Base-by-base conservation (phyloP, 2,888 invertebrate genomes). In the Macaria liturata region DNA sequence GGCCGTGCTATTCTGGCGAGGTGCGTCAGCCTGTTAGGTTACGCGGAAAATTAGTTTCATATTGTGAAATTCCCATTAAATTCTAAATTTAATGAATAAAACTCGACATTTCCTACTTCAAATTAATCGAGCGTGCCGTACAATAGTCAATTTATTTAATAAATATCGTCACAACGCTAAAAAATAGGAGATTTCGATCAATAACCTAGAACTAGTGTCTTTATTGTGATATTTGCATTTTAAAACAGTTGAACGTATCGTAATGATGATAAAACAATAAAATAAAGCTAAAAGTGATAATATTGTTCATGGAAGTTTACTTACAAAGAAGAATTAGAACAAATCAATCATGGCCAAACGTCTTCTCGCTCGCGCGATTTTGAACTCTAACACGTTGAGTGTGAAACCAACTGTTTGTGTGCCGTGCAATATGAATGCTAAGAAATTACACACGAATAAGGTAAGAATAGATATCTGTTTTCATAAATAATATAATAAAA, bases 281-380 rank as follows among this genome's bases (percentile, higher is more conserved):
- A 42, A 9, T 42, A n/a, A 32, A 43, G 39, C 39, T 8, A 39
- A 9, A 47, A 39, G 39, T 49, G 20, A 48, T 32, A 37, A 39
- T 39, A 39, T 32, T 34, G 9, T 44, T 32, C 9, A 34, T 9
- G 20, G n/a, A 8, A 42, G 42, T 42, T 5, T n/a, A 4, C 1
- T n/a, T 8, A 42, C 9, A 46, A 46, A 49, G 8, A 47, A 34
- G 34, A 30, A 30, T 31, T 3, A 49, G 40, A 37, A 32, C 45
- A 8, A 59, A 54, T 52, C 44, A 63, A 50, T 46, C 61, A 86
- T 88, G 88, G 76, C 75, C 9, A 81, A 70, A 66, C 72, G 76
- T 58, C 52, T 79, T 44, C 55, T 81, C 40, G 69, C 74, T 48
- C 71, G 69, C 32, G 57, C 74, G 42, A 70, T 78, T 65, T 69